phyloP scores from a whole-genome alignment of 2,888 invertebrate genomes.

The Dilophus febrilis region DNA sequence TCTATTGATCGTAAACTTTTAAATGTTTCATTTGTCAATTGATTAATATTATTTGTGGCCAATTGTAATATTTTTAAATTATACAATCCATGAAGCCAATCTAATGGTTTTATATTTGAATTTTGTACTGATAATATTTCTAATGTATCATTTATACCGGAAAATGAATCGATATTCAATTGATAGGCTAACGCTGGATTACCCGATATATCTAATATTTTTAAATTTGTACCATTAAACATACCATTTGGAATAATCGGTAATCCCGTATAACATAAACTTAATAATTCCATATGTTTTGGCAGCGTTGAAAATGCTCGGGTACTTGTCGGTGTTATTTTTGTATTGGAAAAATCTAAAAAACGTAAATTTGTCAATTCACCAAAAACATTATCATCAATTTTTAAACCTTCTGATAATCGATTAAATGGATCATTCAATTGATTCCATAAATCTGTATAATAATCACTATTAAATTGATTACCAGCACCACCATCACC shows the following conservation, averaged over 20 bases:
- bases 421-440: not conserved
- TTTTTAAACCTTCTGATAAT: constrained; percentile 19
- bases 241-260: constrained; percentile 22
- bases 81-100: constrained; percentile 25
- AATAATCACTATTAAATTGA: constrained; percentile 5
- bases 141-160: constrained; percentile 29
- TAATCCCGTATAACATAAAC: constrained; percentile 33
- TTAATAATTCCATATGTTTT: constrained; percentile 22
- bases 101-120: constrained; percentile 26
- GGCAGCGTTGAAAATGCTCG: constrained; percentile 22
- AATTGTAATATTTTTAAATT: constrained; percentile 34
- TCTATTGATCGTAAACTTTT: constrained; percentile 27
- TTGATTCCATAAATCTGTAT: not conserved
- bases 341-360: constrained; percentile 29
- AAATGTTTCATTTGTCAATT: constrained; percentile 22
- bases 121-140: constrained; percentile 32
- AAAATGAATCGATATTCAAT: constrained; percentile 22
- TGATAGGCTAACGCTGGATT: constrained; percentile 29
- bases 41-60: constrained; percentile 33
- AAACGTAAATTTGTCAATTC: constrained; percentile 22
- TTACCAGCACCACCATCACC: constrained; percentile 10
- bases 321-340: constrained; percentile 21
- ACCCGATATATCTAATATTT: constrained; percentile 37
- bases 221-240: constrained; percentile 31
- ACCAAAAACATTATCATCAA: constrained; percentile 21